These are phyloP conservation scores for Scaptomyza flava DNA, from an alignment of 2,888 invertebrate species.

Conservation along the genomic window DNA sequence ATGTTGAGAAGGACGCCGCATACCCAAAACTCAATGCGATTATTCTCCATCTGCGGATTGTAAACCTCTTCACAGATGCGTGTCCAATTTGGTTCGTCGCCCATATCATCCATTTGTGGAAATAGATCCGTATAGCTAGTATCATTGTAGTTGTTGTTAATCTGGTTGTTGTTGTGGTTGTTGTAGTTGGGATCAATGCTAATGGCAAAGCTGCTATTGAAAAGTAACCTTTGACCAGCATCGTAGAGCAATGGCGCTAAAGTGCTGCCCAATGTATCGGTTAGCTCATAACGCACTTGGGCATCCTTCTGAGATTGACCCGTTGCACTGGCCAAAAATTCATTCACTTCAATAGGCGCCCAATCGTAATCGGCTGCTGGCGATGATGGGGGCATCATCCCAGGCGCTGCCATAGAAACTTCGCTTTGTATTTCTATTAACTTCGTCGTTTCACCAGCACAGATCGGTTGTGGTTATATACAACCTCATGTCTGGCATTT, in stretches of 20 bases:
- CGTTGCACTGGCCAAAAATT: slow-evolving; percentile 74
- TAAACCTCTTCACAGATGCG: slow-evolving; percentile 72
- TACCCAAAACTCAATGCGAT: slow-evolving; percentile 91
- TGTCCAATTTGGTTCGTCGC: slow-evolving; percentile 49
- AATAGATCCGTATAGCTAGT: slow-evolving; percentile 36
- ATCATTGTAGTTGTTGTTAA: slow-evolving; percentile 1
- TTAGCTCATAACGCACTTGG: slow-evolving; percentile 55
- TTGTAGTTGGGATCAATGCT: neutral
- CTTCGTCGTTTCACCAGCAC: slow-evolving; percentile 2
- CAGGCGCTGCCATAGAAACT: slow-evolving; percentile 32
- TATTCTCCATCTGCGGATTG: slow-evolving; percentile 76
- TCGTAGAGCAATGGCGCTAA: slow-evolving; percentile 28
- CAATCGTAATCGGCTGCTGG: slow-evolving; percentile 57
- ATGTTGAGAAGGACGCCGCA: slow-evolving; percentile 92
- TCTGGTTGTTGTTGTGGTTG: neutral
- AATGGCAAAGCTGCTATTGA: slow-evolving; percentile 19
- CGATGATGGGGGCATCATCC: slow-evolving; percentile 52
- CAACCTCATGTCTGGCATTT: slow-evolving; percentile 41
- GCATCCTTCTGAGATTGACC: slow-evolving; percentile 43
- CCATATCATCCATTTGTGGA: slow-evolving; percentile 36
- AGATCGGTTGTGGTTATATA: slow-evolving; percentile 6
- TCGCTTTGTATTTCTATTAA: slow-evolving; percentile 7
- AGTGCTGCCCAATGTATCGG: slow-evolving; percentile 42
- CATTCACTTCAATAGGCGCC: slow-evolving; percentile 63
- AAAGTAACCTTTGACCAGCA: slow-evolving; percentile 13